phyloP scores from a whole-genome alignment of 2,888 invertebrate genomes.

The Thereva unica region DNA sequence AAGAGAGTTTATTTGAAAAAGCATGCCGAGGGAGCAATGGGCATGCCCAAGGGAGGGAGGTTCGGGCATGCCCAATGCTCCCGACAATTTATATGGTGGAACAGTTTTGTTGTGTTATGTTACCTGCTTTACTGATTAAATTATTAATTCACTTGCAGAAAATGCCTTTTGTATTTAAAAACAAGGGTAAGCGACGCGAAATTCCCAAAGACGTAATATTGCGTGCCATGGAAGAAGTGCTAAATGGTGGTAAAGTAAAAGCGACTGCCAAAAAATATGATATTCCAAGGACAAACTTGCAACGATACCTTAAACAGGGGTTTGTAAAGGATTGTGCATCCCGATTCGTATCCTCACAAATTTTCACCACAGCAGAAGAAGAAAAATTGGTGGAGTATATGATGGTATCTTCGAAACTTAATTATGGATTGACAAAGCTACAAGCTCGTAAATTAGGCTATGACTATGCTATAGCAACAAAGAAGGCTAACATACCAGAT shows the following conservation, averaged over 20 bases:
- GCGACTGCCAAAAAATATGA: too few species aligned
- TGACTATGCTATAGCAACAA: not conserved
- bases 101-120: slow-evolving; percentile 3
- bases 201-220: too few species aligned
- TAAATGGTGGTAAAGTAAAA: too few species aligned
- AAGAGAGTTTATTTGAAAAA: not conserved
- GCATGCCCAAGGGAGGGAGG: not conserved
- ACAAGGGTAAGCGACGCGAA: too few species aligned
- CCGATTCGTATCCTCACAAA: not conserved
- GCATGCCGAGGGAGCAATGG: not conserved
- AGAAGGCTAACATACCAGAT: not conserved
- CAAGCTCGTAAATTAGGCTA: not conserved
- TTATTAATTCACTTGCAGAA: not conserved
- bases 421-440: too few species aligned
- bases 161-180: too few species aligned
- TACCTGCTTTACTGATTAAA: not conserved
- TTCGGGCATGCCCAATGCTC: not conserved
- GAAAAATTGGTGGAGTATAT: not conserved
- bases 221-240: too few species aligned
- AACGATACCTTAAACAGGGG: slow-evolving; percentile 1
- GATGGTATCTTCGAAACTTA: too few species aligned
- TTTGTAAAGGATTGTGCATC: not conserved
- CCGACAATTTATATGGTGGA: not conserved
- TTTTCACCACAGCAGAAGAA: not conserved
- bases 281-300: not conserved